phyloP scores from a whole-genome alignment of 1,140 invertebrate species.

The Pomacea maculata region DNA sequence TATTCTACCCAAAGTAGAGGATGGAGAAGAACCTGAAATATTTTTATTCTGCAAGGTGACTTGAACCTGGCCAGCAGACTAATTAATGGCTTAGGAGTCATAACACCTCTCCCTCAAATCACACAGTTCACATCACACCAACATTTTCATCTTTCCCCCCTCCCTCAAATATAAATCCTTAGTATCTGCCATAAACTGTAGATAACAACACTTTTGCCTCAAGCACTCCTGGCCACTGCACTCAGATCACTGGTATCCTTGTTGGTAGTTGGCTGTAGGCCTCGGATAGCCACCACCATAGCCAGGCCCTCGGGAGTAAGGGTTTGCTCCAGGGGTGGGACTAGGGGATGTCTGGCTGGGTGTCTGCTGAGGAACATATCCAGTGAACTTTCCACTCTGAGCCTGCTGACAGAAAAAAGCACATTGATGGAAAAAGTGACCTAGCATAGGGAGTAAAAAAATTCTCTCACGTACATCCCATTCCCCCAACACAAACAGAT shows the following conservation, averaged over 20 bases:
- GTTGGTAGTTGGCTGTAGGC: conserved; percentile 26
- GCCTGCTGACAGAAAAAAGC: neutral
- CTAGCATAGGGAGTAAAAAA: too few species aligned
- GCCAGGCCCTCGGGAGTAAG: conserved; percentile 39
- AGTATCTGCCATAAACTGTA: neutral
- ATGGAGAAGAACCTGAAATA: too few species aligned
- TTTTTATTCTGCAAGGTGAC: too few species aligned
- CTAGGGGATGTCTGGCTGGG: conserved; percentile 15
- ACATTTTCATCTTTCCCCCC: neutral
- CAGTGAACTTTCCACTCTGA: conserved; percentile 10
- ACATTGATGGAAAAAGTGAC: too few species aligned
- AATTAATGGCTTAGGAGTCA: too few species aligned
- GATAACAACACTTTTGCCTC: neutral
- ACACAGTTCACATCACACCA: neutral
- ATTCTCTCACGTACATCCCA: too few species aligned
- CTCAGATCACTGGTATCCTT: conserved; percentile 29
- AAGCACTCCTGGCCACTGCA: neutral
- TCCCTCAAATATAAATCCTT: neutral
- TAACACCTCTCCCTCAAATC: neutral
- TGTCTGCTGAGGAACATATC: conserved; percentile 7
- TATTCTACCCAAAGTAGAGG: too few species aligned
- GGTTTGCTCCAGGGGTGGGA: conserved; percentile 32
- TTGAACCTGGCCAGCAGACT: too few species aligned
- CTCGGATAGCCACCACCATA: conserved; percentile 27
- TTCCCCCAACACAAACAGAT: neutral